phyloP scores from a whole-genome alignment of 1,140 invertebrate genomes.

The Trichogramma pretiosum region DNA sequence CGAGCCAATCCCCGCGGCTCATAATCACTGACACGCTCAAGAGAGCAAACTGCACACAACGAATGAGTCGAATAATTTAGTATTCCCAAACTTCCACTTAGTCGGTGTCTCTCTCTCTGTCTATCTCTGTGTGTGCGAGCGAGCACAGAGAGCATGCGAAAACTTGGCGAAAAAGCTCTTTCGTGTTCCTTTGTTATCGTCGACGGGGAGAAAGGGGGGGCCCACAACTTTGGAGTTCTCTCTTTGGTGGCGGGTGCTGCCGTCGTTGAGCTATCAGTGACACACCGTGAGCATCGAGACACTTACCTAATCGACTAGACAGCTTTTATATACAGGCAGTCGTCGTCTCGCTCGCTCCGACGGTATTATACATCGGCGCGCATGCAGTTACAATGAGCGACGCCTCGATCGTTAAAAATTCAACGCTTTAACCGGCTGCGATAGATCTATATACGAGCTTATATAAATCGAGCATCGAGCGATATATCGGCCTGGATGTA shows the following conservation, averaged over 20 bases:
- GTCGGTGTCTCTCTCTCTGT: too few relatives aligned
- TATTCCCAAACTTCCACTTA: background rate
- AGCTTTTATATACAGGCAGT: too few relatives aligned
- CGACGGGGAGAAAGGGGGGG: background rate
- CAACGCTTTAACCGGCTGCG: slow-evolving; percentile 2
- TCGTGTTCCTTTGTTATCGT: background rate
- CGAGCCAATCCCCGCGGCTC: too few relatives aligned
- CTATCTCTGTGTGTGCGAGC: too few relatives aligned
- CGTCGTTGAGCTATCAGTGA: too few relatives aligned
- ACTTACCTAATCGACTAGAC: slow-evolving; percentile 27
- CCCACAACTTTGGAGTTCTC: background rate
- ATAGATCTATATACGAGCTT: too few relatives aligned
- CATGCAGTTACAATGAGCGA: slow-evolving; percentile 27
- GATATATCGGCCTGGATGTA: too few relatives aligned
- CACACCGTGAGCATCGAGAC: background rate
- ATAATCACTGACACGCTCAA: background rate
- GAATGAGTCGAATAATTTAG: slow-evolving; percentile 1
- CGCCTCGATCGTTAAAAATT: slow-evolving; percentile 24
- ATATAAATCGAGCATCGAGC: too few relatives aligned
- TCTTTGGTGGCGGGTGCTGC: too few relatives aligned
- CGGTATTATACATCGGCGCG: too few relatives aligned
- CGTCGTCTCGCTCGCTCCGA: slow-evolving; percentile 5
- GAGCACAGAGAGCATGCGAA: background rate
- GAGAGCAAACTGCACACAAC: background rate
- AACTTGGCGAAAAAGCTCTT: slow-evolving; percentile 6